A percentile compares a stretch with the other conserved stretches of the same genome.
Conservation (phyloP, 1,140 invertebrate genomes). For the Potamilus streckersoni region DNA sequence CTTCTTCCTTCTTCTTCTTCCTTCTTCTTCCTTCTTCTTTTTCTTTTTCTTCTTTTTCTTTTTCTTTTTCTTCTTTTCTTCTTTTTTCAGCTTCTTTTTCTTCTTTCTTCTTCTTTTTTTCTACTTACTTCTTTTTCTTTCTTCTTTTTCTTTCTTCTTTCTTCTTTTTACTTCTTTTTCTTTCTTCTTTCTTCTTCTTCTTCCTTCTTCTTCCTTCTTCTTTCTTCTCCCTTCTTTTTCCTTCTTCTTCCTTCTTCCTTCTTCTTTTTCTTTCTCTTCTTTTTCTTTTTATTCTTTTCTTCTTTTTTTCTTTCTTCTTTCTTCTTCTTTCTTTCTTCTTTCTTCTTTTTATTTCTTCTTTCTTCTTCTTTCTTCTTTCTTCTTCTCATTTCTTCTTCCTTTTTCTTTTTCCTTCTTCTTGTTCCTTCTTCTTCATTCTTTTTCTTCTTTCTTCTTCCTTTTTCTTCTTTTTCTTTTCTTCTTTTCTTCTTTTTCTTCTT, state of each 20-base stretch:
- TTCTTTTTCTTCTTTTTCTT: neutral
- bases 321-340: neutral
- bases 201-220: too few species aligned
- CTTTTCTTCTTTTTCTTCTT: neutral
- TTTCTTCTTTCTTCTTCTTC: conserved; percentile 1
- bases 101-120: too few species aligned
- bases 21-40: too few species aligned
- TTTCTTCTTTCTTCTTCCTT: neutral
- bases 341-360: neutral
- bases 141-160: too few species aligned
- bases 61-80: neutral
- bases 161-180: neutral
- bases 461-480: neutral
- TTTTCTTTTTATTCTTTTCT: neutral
- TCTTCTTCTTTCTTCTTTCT: neutral
- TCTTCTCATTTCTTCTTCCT: too few species aligned
- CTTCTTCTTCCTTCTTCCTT: neutral
- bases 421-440: too few species aligned
- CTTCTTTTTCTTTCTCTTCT: neutral
- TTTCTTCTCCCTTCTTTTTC: too few species aligned
- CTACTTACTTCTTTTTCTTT: too few species aligned
- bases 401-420: neutral
- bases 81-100: too few species aligned
- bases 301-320: neutral
- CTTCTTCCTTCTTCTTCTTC: too few species aligned